Evolutionary conservation across 2,113 vertebrate genomes (phyloP).

Genomic region (Ranitomeya imitator): DNA sequence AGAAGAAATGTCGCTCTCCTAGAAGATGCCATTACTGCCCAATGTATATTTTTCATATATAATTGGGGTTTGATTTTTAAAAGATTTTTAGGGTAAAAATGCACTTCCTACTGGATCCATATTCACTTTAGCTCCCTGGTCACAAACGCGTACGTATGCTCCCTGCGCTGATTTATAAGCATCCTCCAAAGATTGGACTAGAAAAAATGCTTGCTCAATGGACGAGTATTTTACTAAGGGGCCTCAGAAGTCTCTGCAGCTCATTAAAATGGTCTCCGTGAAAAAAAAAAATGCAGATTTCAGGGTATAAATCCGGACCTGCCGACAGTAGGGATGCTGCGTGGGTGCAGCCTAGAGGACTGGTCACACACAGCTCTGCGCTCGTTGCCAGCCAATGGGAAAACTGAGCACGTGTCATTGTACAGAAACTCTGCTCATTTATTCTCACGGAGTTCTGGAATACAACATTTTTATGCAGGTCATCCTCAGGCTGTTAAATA

Average conservation of each 20-base stretch:
- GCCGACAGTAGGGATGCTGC: not conserved
- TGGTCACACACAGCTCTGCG: not conserved
- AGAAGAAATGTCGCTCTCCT: too few species aligned
- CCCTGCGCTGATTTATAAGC: not conserved
- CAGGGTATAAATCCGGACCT: not conserved
- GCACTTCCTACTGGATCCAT: not conserved
- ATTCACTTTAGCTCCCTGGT: not conserved
- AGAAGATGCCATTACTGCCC: too few species aligned
- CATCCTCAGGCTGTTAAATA: too few species aligned
- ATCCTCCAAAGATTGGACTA: not conserved
- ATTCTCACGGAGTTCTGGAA: too few species aligned
- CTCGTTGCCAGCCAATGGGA: too few species aligned
- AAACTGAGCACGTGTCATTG: too few species aligned
- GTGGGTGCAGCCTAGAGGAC: not conserved
- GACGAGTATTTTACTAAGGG: not conserved
- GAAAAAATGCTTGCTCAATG: conserved; percentile 6
- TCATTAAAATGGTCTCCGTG: not conserved
- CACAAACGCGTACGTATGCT: not conserved
- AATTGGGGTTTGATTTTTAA: too few species aligned
- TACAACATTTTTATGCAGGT: too few species aligned
- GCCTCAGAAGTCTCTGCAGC: not conserved
- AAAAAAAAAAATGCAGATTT: not conserved
- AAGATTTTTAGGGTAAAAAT: not conserved
- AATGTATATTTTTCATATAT: too few species aligned
- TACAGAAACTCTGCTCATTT: too few species aligned